Conservation (phyloP, 2,888 invertebrate genomes). For the Thysanoteuthis rhombus region DNA sequence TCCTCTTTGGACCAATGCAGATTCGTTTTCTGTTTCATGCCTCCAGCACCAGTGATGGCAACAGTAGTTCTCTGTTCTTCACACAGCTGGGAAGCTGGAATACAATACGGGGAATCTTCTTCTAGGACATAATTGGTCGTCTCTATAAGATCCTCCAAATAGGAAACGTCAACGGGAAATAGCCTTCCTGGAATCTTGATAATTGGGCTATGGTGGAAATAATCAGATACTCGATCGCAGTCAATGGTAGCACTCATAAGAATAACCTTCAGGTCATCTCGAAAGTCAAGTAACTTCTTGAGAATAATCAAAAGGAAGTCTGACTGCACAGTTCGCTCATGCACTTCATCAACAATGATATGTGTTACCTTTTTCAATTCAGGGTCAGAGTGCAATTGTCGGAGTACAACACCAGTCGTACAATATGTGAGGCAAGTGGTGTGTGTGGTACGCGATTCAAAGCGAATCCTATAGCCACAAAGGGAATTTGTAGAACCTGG, state of each 20-base stretch:
- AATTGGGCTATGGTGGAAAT: constrained; percentile 62
- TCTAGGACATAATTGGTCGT: constrained; percentile 56
- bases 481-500: constrained; percentile 49
- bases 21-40: constrained; percentile 51
- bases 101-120: constrained; percentile 60
- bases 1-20: constrained; percentile 61
- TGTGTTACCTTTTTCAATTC: constrained; percentile 55
- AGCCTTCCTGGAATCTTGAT: constrained; percentile 63
- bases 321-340: constrained; percentile 64
- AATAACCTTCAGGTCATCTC: constrained; percentile 59
- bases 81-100: constrained; percentile 36
- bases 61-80: constrained; percentile 47
- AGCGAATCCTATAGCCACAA: constrained; percentile 61
- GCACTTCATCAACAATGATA: constrained; percentile 66
- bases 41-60: constrained; percentile 55
- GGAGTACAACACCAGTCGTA: constrained; percentile 87
- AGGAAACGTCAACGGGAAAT: constrained; percentile 58
- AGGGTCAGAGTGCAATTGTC: constrained; percentile 79
- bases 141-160: constrained; percentile 62
- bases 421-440: constrained; percentile 74
- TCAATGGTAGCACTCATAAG: constrained; percentile 67
- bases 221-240: constrained; percentile 60
- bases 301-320: constrained; percentile 64
- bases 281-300: constrained; percentile 48
- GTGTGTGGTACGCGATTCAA: constrained; percentile 56